Percentiles rank a stretch among this genome's conserved stretches.
phyloP scores from a whole-genome alignment of 1,140 invertebrate genomes.

The Philopotamus ludificatus region DNA sequence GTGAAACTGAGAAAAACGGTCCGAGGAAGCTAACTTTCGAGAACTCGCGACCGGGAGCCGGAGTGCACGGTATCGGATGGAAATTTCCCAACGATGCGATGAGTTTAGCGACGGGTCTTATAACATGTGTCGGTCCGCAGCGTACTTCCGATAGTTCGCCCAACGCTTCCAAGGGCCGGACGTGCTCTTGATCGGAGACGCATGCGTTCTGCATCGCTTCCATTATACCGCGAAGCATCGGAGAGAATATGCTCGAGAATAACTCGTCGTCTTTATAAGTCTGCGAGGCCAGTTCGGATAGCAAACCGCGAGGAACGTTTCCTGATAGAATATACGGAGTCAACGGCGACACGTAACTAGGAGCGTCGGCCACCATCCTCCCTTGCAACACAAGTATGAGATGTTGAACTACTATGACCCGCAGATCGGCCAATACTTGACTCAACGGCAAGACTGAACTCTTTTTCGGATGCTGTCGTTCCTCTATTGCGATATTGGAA shows the following conservation, averaged over 20 bases:
- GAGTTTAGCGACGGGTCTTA: conserved; percentile 76
- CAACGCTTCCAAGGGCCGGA: conserved; percentile 49
- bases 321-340: conserved; percentile 50
- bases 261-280: conserved; percentile 50
- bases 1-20: conserved; percentile 84
- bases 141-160: conserved; percentile 46
- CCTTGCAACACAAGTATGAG: conserved; percentile 51
- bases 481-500: conserved; percentile 66
- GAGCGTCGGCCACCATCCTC: conserved; percentile 47
- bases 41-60: conserved; percentile 77
- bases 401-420: conserved; percentile 51
- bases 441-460: conserved; percentile 55
- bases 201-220: conserved; percentile 50
- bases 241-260: conserved; percentile 49
- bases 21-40: conserved; percentile 81
- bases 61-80: conserved; percentile 68
- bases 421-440: conserved; percentile 43
- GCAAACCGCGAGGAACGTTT: conserved; percentile 49
- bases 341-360: conserved; percentile 48
- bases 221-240: conserved; percentile 50
- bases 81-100: conserved; percentile 75
- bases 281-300: conserved; percentile 50
- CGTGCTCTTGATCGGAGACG: conserved; percentile 38
- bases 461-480: conserved; percentile 71
- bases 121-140: conserved; percentile 46